These are phyloP conservation scores for Hippocampus guttulatus DNA, from an alignment of 2,113 vertebrate genomes.

Conservation along the genomic window DNA sequence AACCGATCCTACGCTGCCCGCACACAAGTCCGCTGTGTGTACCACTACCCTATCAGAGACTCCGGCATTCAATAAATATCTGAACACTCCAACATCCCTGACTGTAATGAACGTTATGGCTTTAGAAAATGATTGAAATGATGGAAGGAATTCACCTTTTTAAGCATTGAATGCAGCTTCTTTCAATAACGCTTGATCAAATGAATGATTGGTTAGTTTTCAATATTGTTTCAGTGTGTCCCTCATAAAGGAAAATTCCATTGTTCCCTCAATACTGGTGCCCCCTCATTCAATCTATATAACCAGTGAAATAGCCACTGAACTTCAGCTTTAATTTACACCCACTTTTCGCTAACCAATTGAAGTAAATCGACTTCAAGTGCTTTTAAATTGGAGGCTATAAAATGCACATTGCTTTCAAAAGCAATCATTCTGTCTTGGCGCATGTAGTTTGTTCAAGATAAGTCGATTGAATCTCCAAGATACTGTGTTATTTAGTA, in stretches of 20 bases:
- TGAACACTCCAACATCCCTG: too few species aligned
- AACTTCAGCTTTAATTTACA: slow-evolving; percentile 9
- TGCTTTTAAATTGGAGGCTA: background rate
- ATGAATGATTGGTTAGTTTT: background rate
- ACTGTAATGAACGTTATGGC: too few species aligned
- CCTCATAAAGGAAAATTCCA: background rate
- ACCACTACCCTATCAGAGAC: too few species aligned
- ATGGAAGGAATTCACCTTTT: too few species aligned
- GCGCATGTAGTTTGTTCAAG: slow-evolving; percentile 8
- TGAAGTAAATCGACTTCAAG: slow-evolving; percentile 4
- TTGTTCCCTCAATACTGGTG: background rate
- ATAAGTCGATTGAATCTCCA: background rate
- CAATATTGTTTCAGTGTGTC: slow-evolving; percentile 6
- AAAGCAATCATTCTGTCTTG: background rate
- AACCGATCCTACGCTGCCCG: too few species aligned
- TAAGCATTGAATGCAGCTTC: background rate
- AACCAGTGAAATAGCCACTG: slow-evolving; percentile 6
- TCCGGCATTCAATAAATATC: too few species aligned
- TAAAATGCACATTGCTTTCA: slow-evolving; percentile 16
- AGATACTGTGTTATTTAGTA: slow-evolving; percentile 1
- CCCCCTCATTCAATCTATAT: slow-evolving; percentile 12
- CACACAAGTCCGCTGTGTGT: too few species aligned
- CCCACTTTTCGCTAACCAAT: slow-evolving; percentile 1
- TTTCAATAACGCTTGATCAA: background rate
- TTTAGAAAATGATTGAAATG: too few species aligned